phyloP scores from a whole-genome alignment of 1,140 invertebrate species.

The Apis mellifera region DNA sequence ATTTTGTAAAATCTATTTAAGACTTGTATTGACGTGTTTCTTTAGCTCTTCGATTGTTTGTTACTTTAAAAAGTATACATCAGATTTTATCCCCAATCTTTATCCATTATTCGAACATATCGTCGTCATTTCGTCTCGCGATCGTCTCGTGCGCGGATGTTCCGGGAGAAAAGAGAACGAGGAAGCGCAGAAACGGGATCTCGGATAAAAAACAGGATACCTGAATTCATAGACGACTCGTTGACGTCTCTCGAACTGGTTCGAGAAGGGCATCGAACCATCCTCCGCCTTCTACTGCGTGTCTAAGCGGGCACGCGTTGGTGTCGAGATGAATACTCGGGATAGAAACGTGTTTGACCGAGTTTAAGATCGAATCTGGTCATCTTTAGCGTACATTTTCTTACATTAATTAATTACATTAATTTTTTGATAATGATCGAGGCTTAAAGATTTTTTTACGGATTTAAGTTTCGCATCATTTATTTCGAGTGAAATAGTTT shows the following conservation, averaged over 20 bases:
- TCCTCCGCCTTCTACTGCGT: background rate
- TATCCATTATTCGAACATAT: background rate
- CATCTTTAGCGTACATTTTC: background rate
- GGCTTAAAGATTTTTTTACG: too few relatives aligned
- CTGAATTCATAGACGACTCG: slow-evolving; percentile 38
- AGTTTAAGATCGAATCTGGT: background rate
- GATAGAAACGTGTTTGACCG: slow-evolving; percentile 21
- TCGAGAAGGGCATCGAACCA: slow-evolving; percentile 39
- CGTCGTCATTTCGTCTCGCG: background rate
- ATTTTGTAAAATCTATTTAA: too few relatives aligned
- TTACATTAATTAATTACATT: too few relatives aligned
- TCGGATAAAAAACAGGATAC: slow-evolving; percentile 11
- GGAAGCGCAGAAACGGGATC: slow-evolving; percentile 32
- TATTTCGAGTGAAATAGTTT: too few relatives aligned
- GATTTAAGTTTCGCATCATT: too few relatives aligned
- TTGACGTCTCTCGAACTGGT: slow-evolving; percentile 36
- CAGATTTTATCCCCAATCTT: too few relatives aligned
- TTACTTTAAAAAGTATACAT: too few relatives aligned
- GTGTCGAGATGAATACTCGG: slow-evolving; percentile 11
- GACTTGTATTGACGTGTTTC: too few relatives aligned
- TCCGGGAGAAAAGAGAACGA: background rate
- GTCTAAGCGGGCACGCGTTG: background rate
- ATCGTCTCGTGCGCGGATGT: background rate
- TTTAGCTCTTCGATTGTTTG: too few relatives aligned
- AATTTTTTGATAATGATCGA: too few relatives aligned